A percentile compares a stretch with the other conserved stretches of the same genome.
These are phyloP conservation scores for Microcebus lehilahytsara DNA, from an alignment of 2,113 vertebrate species.

Conservation along the genomic window DNA sequence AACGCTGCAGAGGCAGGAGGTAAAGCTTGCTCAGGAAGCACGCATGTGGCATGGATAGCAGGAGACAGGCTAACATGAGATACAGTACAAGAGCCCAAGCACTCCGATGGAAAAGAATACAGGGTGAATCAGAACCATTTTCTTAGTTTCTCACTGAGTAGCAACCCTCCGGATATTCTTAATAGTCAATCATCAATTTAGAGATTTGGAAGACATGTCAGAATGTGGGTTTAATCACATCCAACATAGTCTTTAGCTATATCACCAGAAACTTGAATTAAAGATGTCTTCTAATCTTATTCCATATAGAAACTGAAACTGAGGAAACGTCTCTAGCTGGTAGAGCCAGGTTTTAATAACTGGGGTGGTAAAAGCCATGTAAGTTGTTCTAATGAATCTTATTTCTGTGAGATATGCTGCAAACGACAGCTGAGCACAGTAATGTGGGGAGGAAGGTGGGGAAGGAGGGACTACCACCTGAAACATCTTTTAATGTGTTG, in stretches of 20 bases:
- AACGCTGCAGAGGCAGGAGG: neutral
- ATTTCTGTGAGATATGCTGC: neutral
- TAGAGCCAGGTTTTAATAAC: neutral
- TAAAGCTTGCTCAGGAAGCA: neutral
- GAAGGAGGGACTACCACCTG: neutral
- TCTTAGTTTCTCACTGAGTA: neutral
- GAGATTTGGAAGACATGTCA: neutral
- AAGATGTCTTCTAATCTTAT: neutral
- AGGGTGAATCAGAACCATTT: neutral
- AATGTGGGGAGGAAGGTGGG: neutral
- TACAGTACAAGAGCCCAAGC: neutral
- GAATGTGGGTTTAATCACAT: neutral
- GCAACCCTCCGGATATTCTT: neutral
- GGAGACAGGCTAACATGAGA: neutral
- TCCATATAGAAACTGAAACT: neutral
- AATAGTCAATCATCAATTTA: neutral
- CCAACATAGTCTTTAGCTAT: neutral
- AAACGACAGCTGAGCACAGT: neutral
- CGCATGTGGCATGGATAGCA: neutral
- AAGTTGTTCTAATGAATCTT: neutral
- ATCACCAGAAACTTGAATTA: neutral
- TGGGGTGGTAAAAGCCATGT: neutral
- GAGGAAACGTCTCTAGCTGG: neutral
- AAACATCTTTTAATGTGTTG: neutral
- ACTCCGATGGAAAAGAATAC: neutral